Evolutionary conservation across 2,797 vertebrate species (phyloP).

Genomic region (Masticophis lateralis): DNA sequence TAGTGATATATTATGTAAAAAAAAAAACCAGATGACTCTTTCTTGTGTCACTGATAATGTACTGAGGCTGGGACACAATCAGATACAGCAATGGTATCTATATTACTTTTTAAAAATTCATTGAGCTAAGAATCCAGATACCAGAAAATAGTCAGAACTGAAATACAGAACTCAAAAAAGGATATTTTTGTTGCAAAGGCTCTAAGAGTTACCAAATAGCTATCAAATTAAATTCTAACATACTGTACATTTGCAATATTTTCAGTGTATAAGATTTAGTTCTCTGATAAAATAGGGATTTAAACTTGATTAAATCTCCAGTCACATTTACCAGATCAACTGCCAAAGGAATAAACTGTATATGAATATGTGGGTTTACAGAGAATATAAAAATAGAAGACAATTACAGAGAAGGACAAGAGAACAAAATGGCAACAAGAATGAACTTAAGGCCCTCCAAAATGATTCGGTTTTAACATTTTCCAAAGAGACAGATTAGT

Average conservation of each 20-base stretch:
- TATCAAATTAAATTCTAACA: not conserved
- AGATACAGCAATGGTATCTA: not conserved
- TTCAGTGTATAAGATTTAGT: not conserved
- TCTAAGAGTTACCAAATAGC: not conserved
- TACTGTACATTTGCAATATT: not conserved
- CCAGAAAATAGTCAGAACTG: not conserved
- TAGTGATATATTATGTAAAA: not conserved
- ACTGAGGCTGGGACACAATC: not conserved
- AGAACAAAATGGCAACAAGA: not conserved
- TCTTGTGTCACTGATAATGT: not conserved
- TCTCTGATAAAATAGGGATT: not conserved
- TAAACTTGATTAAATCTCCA: not conserved
- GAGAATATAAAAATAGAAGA: not conserved
- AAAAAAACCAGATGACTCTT: not conserved
- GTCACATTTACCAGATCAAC: not conserved
- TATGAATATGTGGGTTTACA: not conserved
- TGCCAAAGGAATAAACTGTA: not conserved
- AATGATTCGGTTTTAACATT: slow-evolving; percentile 5
- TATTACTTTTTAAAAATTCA: not conserved
- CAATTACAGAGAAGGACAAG: not conserved
- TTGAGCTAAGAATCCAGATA: not conserved
- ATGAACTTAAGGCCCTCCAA: not conserved
- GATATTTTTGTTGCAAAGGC: not conserved
- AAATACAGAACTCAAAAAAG: not conserved
- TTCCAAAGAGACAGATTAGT: slow-evolving; percentile 38